Evolutionary conservation across 37 sponge, comb jelly and placozoan genomes (phyloP), one percentile per base, ranked within the genome.

Genomic region (Oopsacas minuta): DNA sequence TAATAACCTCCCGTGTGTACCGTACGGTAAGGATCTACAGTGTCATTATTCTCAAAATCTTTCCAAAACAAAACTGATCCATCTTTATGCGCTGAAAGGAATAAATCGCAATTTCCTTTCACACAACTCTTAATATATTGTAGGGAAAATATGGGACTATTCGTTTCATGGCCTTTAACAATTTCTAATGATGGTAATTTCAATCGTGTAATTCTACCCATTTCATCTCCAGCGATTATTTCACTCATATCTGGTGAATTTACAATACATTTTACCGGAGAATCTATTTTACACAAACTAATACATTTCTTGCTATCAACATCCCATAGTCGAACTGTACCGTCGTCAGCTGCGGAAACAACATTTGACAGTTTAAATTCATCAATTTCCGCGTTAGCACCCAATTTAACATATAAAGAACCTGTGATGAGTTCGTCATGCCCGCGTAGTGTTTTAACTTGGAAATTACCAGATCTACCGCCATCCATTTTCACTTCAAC

Each of bases 401-500:
- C 88, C 81, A 61, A 61, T 3, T 46, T 51, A 15, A 91, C 25
- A 39, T 85, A 83, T 7, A 42, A 35, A 37, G 82, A 52, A 0
- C 37, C 30, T 0, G 84, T 85, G 28, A 91, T 81, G 17, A 82
- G 36, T 17, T 49, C 52, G 22, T 91, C 86, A 39, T 85, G 89
- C 20, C 89, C 89, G 36, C 89, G 52, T 8, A 91, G 84, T 0
- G 92, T 87, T 39, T 53, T 85, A 34, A 87, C 92, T 89, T 91
- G 52, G 37, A 81, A 0, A 46, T 52, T 39, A 25, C 38, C 83
- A 61, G 28, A 5, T 61, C 28, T 61, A 25, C 75, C 75, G 5
- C 32, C 28, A 32, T 92, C 90, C 53, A 92, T 88, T 1, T 84
- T 88, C 12, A 82, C 87, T 25, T 92, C 93, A 34, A 92, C 84